Base-by-base conservation (phyloP, 2,888 invertebrate genomes). In the Scaptodrosophila latifasciaeformis region DNA sequence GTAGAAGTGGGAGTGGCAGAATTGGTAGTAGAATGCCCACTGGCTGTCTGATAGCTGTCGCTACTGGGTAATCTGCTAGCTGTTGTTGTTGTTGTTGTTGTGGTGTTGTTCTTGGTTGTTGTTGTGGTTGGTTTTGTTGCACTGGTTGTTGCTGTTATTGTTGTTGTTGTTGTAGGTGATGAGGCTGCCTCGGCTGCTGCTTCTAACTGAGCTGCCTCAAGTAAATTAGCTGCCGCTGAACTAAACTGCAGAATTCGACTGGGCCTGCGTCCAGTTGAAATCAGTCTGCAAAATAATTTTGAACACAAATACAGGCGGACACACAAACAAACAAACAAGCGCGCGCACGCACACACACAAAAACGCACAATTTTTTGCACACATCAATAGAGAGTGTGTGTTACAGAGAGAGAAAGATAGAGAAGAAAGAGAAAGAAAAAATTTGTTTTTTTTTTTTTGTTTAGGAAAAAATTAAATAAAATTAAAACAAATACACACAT, bases 211-310 rank as follows among this genome's bases (percentile, higher is more conserved):
- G 59, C 59, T 53, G 62, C 68, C 57, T 74, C 70, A 70, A 74
- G 68, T 58, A 77, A 75, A 68, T 71, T 82, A 60, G 56, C 57
- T 45, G 80, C 67, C 63, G 69, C 72, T 66, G 83, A 81, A 70
- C 79, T 84, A 80, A 81, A 78, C 74, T 79, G 77, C 67, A 84
- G 75, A 63, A 82, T 54, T 83, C 80, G 82, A 84, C 87, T 86
- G 64, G 86, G 84, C 64, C 87, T 84, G 81, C 86, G 86, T 79
- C 86, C 86, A 74, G 84, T 86, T 63, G 83, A 82, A 77, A 86
- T 82, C 45, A 86, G 86, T 83, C 86, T 86, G 86, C 55, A 82
- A 82, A 74, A 81, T 69, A 59, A 60, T 57, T 59, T 52, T 62
- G 50, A 58, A n/a, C 1, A 17, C 54, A 56, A 49, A 54, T 35